Base-by-base conservation (phyloP, 1,140 invertebrate genomes). In the Drosophila fuyamai region DNA sequence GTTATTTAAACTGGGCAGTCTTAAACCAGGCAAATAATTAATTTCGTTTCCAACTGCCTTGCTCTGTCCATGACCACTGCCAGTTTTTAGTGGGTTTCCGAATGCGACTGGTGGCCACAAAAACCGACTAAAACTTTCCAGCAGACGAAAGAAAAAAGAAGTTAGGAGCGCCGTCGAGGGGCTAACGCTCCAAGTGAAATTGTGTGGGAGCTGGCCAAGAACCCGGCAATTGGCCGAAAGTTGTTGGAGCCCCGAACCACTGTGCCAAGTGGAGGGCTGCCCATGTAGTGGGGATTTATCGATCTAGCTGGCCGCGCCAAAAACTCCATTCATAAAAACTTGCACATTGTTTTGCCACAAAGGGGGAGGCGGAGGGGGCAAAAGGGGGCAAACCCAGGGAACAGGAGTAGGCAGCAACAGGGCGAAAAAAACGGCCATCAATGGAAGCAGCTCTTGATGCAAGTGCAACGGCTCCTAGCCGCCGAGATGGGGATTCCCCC, bases 291-390 rank as follows among this genome's bases (percentile, higher is more conserved):
- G 90, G 81, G 83, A 89, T 91, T 91, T 91, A 91, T 91, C 89
- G 89, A 91, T 91, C 88, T 80, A 89, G 80, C 82, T 76, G 88
- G 85, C 71, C 90, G 81, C 84, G 85, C 80, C 81, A 88, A 86
- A 79, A 81, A 91, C 70, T 92, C 90, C 90, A 92, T 92, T 92
- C 90, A 92, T 92, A 92, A 92, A 92, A 92, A 92, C 90, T 70
- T 65, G 84, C 74, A 71, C 80, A 91, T 90, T 91, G 85, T 90
- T 90, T 83, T 76, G 72, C 58, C 50, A 57, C 71, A 56, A 66
- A 56, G 27, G 63, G 65, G 51, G 58, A 16, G 32, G 44, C 8
- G 29, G 29, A 8, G 29, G 8, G 29, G 6, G 1, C 29, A 53
- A 51, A 59, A 38, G 70, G 47, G 55, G 78, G 57, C 43, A 62